phyloP scores from a whole-genome alignment of 2,888 invertebrate species.

The Biston betularia region DNA sequence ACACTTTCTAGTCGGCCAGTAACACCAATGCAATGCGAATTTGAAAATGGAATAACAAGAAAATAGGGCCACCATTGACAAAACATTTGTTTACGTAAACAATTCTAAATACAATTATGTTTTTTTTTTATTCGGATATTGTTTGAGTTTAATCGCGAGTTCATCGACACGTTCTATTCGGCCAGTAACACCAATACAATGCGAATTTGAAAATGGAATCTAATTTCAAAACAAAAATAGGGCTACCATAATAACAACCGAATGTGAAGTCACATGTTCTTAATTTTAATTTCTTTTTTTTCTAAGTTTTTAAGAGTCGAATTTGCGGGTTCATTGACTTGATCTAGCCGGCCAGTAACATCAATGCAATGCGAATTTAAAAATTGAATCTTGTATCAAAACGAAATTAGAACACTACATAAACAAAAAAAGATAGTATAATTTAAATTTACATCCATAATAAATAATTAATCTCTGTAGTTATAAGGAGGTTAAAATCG shows the following conservation, averaged over 20 bases:
- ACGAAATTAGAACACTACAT: too few relatives aligned
- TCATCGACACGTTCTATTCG: conserved; percentile 9
- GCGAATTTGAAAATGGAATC: conserved; percentile 39
- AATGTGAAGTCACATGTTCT: not conserved
- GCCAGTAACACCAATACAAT: conserved; percentile 11
- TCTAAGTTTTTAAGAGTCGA: not conserved
- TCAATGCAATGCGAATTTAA: conserved; percentile 31
- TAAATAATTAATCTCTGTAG: too few relatives aligned
- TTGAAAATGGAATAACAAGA: conserved; percentile 15
- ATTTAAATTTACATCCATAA: too few relatives aligned
- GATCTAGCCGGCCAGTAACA: conserved; percentile 12
- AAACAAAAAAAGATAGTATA: too few relatives aligned
- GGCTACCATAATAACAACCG: too few relatives aligned
- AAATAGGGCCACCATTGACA: not conserved
- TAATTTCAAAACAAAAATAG: not conserved
- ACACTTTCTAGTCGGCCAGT: conserved; percentile 29
- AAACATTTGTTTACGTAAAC: not conserved
- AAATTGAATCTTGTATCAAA: conserved; percentile 30
- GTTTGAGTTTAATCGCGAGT: too few relatives aligned
- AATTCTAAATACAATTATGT: too few relatives aligned
- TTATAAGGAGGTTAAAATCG: too few relatives aligned
- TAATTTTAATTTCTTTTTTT: not conserved
- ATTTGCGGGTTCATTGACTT: conserved; percentile 9
- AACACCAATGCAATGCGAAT: conserved; percentile 38
- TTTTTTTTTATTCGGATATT: too few relatives aligned